Evolutionary conservation across 2,888 invertebrate genomes (phyloP).

Genomic region (Pollenia griseotomentosa): DNA sequence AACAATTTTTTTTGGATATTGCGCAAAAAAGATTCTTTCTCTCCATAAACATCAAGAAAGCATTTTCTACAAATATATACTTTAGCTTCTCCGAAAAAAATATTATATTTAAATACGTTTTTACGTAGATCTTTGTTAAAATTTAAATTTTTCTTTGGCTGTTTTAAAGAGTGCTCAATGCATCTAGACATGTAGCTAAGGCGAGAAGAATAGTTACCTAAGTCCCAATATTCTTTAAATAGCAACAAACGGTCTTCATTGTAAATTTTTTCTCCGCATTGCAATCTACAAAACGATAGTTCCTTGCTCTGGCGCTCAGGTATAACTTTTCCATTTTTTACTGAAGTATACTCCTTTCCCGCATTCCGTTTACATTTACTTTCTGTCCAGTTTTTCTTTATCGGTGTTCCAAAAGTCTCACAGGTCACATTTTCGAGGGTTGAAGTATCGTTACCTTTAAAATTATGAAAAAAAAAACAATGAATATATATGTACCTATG

Average conservation of each 20-base stretch:
- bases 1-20: neutral
- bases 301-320: neutral
- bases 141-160: constrained; percentile 7
- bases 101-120: constrained; percentile 22
- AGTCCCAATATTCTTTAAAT: constrained; percentile 35
- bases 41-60: neutral
- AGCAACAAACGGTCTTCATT: constrained; percentile 16
- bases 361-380: constrained; percentile 11
- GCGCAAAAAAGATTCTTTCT: neutral
- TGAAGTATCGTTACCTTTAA: constrained; percentile 8
- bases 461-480: neutral
- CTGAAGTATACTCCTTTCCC: neutral
- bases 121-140: constrained; percentile 14
- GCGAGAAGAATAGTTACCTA: constrained; percentile 10
- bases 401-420: neutral
- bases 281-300: constrained; percentile 27
- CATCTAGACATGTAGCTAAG: constrained; percentile 16
- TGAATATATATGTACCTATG: no score
- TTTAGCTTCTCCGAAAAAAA: neutral
- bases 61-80: constrained; percentile 12
- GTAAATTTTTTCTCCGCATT: constrained; percentile 14
- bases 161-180: constrained; percentile 24
- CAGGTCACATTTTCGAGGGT: neutral
- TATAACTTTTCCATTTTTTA: neutral
- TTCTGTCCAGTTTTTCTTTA: neutral